These are phyloP conservation scores for Branchinecta lindahli DNA, from an alignment of 1,140 invertebrate species.

Conservation along the genomic window DNA sequence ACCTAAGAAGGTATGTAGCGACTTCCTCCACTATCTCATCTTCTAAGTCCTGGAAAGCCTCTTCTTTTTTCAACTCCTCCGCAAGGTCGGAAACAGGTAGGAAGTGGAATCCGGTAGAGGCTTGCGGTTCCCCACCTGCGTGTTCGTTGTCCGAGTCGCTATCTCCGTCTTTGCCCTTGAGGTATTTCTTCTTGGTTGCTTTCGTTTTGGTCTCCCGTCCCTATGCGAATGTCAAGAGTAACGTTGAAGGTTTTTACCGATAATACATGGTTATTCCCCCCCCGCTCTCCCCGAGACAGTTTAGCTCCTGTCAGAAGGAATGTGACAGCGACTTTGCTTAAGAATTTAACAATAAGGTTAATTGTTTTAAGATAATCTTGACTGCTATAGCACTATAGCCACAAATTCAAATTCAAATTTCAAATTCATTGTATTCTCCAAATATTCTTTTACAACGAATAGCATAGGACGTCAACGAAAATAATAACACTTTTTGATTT, in stretches of 20 bases:
- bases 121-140: constrained; percentile 1
- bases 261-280: constrained; percentile 59
- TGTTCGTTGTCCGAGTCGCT: constrained; percentile 32
- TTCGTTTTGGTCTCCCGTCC: constrained; percentile 91
- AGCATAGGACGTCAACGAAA: no score
- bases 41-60: constrained; percentile 35
- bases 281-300: constrained; percentile 49
- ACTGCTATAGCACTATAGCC: no score
- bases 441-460: no score
- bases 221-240: constrained; percentile 24
- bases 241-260: background rate
- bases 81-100: constrained; percentile 50
- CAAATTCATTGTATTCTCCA: no score
- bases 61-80: constrained; percentile 42
- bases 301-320: no score
- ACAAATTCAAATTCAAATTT: no score
- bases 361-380: no score
- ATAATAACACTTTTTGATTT: no score
- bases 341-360: background rate
- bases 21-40: constrained; percentile 34
- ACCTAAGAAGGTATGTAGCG: constrained; percentile 31
- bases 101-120: constrained; percentile 39
- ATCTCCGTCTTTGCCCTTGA: constrained; percentile 41
- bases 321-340: background rate
- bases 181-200: constrained; percentile 57